phyloP scores from a whole-genome alignment of 30 jellyfish, hydroid and myxozoan species.

The Pseudorhiza aurosa region DNA sequence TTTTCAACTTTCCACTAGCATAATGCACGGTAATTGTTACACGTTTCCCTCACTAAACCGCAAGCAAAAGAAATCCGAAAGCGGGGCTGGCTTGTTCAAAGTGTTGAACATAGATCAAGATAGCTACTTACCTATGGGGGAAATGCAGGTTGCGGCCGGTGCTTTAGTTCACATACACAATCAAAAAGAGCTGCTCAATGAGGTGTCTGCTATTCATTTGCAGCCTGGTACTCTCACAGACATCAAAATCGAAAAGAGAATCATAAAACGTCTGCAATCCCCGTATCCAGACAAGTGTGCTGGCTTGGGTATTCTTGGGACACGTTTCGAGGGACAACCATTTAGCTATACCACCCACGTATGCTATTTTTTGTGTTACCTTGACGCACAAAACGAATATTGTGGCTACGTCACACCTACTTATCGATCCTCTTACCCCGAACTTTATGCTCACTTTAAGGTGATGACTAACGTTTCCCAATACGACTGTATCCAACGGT shows the following conservation, averaged over 20 bases:
- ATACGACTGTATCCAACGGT: background rate
- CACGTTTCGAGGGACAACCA: background rate
- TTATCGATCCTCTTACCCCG: background rate
- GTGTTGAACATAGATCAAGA: background rate
- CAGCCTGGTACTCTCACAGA: conserved; percentile 23
- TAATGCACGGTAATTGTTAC: conserved; percentile 1
- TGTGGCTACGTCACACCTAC: background rate
- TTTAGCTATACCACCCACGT: background rate
- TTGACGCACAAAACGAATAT: background rate
- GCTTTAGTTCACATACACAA: background rate
- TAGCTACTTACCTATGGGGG: background rate
- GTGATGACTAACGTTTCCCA: background rate
- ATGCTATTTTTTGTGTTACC: background rate
- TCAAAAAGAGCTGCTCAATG: background rate
- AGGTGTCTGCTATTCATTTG: background rate
- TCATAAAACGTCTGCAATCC: conserved; percentile 7
- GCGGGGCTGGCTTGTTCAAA: background rate
- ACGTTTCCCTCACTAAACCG: background rate
- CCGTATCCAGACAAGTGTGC: conserved; percentile 40
- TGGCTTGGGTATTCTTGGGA: background rate
- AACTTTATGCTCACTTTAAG: background rate
- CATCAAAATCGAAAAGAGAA: conserved; percentile 27
- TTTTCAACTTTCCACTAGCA: background rate
- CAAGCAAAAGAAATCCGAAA: background rate
- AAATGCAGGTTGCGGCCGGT: background rate